Base-by-base conservation (phyloP, 2,888 invertebrate species). In the Augochlorella aurata region DNA sequence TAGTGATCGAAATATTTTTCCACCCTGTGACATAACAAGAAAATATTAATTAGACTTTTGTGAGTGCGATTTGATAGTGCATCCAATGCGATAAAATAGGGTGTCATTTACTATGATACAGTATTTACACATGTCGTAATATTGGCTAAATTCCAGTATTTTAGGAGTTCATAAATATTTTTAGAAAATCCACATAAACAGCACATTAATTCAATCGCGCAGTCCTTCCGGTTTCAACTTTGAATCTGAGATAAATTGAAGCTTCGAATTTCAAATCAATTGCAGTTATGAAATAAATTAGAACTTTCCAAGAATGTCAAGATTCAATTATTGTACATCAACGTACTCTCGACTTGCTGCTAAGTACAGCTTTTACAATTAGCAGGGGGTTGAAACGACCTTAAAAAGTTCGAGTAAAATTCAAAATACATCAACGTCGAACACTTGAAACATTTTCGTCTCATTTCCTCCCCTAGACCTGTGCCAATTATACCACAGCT, bases 131-230 rank as follows among this genome's bases (percentile, higher is more conserved):
- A 61, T 73, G 66, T 73, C 66, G 79, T 52, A 79, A 81, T 72
- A 79, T 86, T 87, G 87, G 88, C 86, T 47, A n/a, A 24, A 65
- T 52, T 85, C 87, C 86, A 87, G 74, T 77, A 21, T 72, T 70
- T 73, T 79, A 86, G 69, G 79, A 70, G 81, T 75, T 86, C 81
- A 66, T 38, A 67, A 63, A 38, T 87, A 87, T 87, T 87, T 87
- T 86, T 84, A 87, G 87, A 79, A 61, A 73, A 85, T 80, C 70
- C 54, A 50, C 21, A 72, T 52, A n/a, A 54, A 52, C 38, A 74
- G 44, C 65, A 21, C 65, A 72, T 74, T 61, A 71, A 54, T 71
- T 81, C 16, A 18, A 52, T 50, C 50, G 50, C 14, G 14, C 14
- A 58, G 7, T 24, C 21, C 58, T 58, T 58, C 58, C 58, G 58